Percentiles rank a stretch among this genome's conserved stretches.
Evolutionary conservation across 2,113 vertebrate genomes (phyloP).

Genomic region (Picathartes gymnocephalus): DNA sequence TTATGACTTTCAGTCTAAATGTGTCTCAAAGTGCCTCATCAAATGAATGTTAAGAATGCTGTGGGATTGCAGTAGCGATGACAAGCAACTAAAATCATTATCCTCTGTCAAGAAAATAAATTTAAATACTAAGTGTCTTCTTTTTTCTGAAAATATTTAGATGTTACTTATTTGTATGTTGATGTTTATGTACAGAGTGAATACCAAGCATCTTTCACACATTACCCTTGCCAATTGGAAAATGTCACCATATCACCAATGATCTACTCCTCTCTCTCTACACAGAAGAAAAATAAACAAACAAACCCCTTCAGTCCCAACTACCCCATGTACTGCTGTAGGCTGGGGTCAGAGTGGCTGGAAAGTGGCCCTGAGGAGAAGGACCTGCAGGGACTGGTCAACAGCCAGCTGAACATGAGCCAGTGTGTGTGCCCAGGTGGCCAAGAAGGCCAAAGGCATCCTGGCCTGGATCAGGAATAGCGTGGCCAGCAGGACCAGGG

Average conservation of each 20-base stretch:
- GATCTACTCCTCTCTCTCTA: neutral
- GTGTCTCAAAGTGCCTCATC: neutral
- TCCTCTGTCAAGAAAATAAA: neutral
- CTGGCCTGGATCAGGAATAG: neutral
- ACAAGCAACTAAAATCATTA: neutral
- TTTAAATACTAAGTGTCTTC: neutral
- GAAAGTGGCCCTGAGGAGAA: neutral
- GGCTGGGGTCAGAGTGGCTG: neutral
- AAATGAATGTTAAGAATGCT: neutral
- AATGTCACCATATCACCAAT: neutral
- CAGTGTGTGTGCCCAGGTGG: neutral
- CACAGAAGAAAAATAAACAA: neutral
- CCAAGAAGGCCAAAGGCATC: neutral
- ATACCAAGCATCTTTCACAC: neutral
- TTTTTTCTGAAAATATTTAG: neutral
- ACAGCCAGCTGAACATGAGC: neutral
- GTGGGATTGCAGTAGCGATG: neutral
- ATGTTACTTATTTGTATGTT: neutral
- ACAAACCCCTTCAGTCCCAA: neutral
- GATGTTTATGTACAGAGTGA: neutral
- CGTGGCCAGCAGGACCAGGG: neutral
- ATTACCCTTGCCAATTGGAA: neutral
- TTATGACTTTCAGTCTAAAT: neutral
- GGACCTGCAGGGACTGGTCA: neutral
- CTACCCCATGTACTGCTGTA: neutral